Evolutionary conservation across 2,888 invertebrate genomes (phyloP).

Genomic region (Acleris literana): DNA sequence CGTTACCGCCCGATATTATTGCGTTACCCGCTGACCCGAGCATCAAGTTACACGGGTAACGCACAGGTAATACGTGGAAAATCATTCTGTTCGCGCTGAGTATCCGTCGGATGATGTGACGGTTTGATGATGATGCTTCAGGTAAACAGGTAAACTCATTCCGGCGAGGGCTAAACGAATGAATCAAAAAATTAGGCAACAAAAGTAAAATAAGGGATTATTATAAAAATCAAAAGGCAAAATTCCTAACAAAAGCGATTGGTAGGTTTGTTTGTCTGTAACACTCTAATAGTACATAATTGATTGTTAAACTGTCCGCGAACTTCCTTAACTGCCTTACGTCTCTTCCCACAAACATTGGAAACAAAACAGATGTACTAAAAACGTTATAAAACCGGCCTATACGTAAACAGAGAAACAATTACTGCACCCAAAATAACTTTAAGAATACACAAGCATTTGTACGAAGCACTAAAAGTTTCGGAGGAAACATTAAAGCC

Average conservation of each 20-base stretch:
- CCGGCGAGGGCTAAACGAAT: no score
- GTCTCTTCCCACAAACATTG: conserved; percentile 32
- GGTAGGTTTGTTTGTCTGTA: no score
- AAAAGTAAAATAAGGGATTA: no score
- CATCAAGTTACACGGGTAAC: conserved; percentile 15
- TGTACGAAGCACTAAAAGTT: conserved; percentile 50
- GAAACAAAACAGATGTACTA: conserved; percentile 43
- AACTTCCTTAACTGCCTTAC: conserved; percentile 30
- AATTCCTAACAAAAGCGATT: no score
- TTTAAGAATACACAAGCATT: conserved; percentile 44
- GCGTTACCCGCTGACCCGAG: conserved; percentile 4
- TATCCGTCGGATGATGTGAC: background rate
- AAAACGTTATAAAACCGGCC: conserved; percentile 34
- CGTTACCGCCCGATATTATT: conserved; percentile 5
- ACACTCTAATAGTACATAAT: background rate
- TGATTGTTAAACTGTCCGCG: conserved; percentile 9
- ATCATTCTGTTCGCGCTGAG: conserved; percentile 10
- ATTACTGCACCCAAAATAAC: conserved; percentile 45
- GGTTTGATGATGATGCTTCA: background rate
- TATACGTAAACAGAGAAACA: conserved; percentile 40
- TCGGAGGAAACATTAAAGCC: conserved; percentile 54
- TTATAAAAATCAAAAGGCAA: no score
- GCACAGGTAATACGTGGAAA: conserved; percentile 18
- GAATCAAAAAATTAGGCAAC: no score
- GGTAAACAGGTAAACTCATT: no score